Evolutionary conservation across 2,888 invertebrate genomes (phyloP).

Genomic region (Eupsilia transversa): DNA sequence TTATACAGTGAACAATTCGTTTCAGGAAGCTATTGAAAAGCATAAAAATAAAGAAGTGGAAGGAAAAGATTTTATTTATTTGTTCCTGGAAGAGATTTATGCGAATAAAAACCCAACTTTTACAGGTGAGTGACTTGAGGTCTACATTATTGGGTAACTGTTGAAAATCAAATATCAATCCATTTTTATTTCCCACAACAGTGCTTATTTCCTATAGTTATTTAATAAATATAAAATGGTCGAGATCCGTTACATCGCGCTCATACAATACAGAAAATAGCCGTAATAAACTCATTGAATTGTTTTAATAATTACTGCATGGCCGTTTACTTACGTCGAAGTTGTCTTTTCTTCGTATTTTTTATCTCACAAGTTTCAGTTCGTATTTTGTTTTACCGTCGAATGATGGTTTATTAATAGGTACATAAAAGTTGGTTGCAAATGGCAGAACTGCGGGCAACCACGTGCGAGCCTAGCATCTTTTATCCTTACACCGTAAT

Average conservation of each 20-base stretch:
- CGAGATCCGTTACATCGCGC: not conserved
- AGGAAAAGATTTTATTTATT: constrained; percentile 91
- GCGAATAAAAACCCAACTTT: constrained; percentile 78
- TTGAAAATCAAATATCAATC: not conserved
- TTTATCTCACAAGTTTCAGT: not conserved
- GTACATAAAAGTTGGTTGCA: not conserved
- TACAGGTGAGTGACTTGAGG: constrained; percentile 72
- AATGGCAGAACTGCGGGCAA: not conserved
- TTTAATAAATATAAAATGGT: not conserved
- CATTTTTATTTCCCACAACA: not conserved
- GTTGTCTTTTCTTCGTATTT: not conserved
- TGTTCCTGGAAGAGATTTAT: constrained; percentile 91
- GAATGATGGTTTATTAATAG: not conserved
- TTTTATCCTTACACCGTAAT: not conserved
- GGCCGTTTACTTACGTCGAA: not conserved
- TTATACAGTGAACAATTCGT: constrained; percentile 18
- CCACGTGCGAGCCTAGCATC: not conserved
- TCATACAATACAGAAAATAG: not conserved
- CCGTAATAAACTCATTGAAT: not conserved
- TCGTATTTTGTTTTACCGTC: not conserved
- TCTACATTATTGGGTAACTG: not conserved
- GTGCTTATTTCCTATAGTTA: not conserved
- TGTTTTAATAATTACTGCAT: not conserved
- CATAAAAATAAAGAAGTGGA: constrained; percentile 84
- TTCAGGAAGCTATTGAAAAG: constrained; percentile 88